phyloP scores from a whole-genome alignment of 2,888 invertebrate genomes.

The Leptinotarsa juncta region DNA sequence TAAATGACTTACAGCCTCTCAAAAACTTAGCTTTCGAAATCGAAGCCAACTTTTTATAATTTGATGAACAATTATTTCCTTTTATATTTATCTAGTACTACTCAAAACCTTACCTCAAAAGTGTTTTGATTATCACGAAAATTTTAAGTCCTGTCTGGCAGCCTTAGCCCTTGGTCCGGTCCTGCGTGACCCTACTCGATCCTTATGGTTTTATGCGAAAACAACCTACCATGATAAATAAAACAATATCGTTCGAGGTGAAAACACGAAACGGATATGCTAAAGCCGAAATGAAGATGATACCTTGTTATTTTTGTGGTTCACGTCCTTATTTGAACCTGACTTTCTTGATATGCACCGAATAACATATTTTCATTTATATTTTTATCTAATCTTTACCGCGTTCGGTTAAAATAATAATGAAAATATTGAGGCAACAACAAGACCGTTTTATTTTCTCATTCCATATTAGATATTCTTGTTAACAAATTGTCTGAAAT shows the following conservation, averaged over 20 bases:
- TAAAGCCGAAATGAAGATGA: slow-evolving; percentile 11
- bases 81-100: no score
- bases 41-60: no score
- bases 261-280: slow-evolving; percentile 26
- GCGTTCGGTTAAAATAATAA: background rate
- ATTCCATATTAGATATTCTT: no score
- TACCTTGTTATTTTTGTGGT: slow-evolving; percentile 14
- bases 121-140: no score
- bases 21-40: no score
- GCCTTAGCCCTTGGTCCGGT: background rate
- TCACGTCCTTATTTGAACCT: slow-evolving; percentile 2
- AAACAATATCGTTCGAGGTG: slow-evolving; percentile 9
- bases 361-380: slow-evolving; percentile 4
- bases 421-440: background rate
- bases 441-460: no score
- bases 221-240: slow-evolving; percentile 3
- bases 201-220: slow-evolving; percentile 19
- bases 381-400: background rate
- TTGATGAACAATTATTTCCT: no score
- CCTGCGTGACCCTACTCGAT: slow-evolving; percentile 10
- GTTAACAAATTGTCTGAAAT: no score
- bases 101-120: no score
- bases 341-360: slow-evolving; percentile 8
- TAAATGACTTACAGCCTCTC: no score
- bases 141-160: no score